A percentile compares a stretch with the other conserved stretches of the same genome.
Evolutionary conservation across 2,797 vertebrate genomes (phyloP).

Genomic region (Cacajao melanocephalus): DNA sequence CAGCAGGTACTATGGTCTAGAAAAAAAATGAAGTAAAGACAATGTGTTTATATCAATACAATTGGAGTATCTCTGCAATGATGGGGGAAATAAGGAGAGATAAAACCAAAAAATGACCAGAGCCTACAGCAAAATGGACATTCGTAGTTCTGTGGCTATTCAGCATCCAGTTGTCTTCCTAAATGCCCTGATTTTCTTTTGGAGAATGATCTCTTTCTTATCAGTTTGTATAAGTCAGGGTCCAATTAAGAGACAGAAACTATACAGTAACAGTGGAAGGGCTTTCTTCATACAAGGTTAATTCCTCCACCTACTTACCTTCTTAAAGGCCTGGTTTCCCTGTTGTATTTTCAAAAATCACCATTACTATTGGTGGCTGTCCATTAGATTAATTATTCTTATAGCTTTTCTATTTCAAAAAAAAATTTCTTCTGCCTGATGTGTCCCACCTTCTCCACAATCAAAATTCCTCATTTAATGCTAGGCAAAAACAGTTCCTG

Average conservation of each 20-base stretch:
- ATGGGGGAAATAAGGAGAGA: neutral
- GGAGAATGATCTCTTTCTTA: neutral
- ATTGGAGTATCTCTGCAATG: neutral
- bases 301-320: neutral
- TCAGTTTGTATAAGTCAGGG: neutral
- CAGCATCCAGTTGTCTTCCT: neutral
- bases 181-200: neutral
- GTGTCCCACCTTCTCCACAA: neutral
- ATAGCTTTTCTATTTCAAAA: neutral
- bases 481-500: neutral
- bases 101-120: neutral
- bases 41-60: neutral
- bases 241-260: neutral
- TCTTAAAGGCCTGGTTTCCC: neutral
- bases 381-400: neutral
- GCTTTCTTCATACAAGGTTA: neutral
- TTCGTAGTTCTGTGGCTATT: neutral
- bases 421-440: neutral
- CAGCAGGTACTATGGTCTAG: neutral
- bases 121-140: neutral
- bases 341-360: neutral
- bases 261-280: neutral
- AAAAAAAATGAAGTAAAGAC: slow-evolving; percentile 22
- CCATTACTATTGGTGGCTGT: neutral
- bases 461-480: neutral